Evolutionary conservation across 1,140 invertebrate species (phyloP), one percentile per base, ranked within the genome.

Genomic region (Colletes latitarsis): DNA sequence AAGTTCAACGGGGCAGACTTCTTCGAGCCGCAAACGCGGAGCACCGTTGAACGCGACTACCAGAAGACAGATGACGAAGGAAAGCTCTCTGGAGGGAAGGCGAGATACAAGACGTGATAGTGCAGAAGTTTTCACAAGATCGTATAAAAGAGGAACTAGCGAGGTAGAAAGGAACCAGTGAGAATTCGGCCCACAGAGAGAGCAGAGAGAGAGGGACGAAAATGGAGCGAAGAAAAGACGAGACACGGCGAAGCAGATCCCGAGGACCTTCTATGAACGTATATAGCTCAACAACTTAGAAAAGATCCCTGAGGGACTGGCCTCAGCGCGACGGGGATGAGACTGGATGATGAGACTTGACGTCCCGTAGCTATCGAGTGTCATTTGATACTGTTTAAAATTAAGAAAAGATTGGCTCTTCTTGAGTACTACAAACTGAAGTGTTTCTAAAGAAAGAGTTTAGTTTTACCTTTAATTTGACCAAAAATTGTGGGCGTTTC

Each of bases 51-150:
- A 83, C 76, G 57, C 67, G 70, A 80, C 64, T 41, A 58, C 73
- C 63, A 62, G 74, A 53, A 53, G 79, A 76, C 68, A 67, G 70
- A 68, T 58, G 76, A 46, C 55, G 73, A 81, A 82, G 77, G 69
- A 85, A 73, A 86, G 81, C 84, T 68, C 71, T 78, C 83, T 60
- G 67, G 82, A 58, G 57, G 57, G 62, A 72, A 68, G 62, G 39
- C 30, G 30, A 71, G 77, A 67, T 69, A 75, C 82, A 62, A 39
- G 68, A 78, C 69, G 76, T 63, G 72, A 70, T 52, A 71, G 82
- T 68, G 68, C 68, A 74, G 55, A 85, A 85, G 83, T 85, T 85
- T 84, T 73, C 83, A 76, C 67, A 74, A 81, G 83, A 84, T 85
- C 83, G 83, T 81, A 84, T 85, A 81, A 81, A 85, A 80, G 77